Evolutionary conservation across 2,113 vertebrate genomes (phyloP), one percentile per base, ranked within the genome.

Genomic region (Cnemophilus loriae): DNA sequence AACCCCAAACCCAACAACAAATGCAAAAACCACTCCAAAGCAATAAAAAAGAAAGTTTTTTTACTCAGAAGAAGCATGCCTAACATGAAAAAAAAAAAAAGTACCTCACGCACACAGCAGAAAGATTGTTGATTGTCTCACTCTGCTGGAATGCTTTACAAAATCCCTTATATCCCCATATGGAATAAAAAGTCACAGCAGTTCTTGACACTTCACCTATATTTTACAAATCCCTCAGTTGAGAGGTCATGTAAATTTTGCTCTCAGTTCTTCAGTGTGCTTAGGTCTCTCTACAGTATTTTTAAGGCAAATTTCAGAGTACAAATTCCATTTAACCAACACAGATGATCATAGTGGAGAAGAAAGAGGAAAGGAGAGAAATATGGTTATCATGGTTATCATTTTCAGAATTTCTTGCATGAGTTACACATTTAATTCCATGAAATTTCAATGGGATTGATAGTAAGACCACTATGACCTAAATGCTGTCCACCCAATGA

Each of bases 131-230:
- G 41, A 90, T 78, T 95, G 53, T 52, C 92, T 87, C 83, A 94
- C 55, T 69, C 83, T 73, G 41, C 65, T 95, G 95, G 94, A 95
- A 96, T 89, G 86, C 57, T 83, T 92, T 87, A 93, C 37, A 75
- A 95, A 95, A 88, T 91, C 64, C 85, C n/a, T 93, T 65, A 79
- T 63, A 88, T 91, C 63, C 80, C 60, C 84, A 79, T 71, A 87
- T 16, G 22, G 63, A 93, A 88, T 79, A 89, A 93, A 93, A 93
- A 63, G 57, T 84, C 84, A 81, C 50, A 79, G 73, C 53, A 93
- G 50, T 57, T 93, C 73, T 93, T 33, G 41, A 95, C 41, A 76
- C 55, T 95, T 93, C 73, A 92, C 87, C 87, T 92, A 44, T 92
- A 76, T 84, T 90, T 89, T 88, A 89, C 69, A 92, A 95, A 95